Evolutionary conservation across 2,888 invertebrate species (phyloP).

Genomic region (Emmelina monodactyla): DNA sequence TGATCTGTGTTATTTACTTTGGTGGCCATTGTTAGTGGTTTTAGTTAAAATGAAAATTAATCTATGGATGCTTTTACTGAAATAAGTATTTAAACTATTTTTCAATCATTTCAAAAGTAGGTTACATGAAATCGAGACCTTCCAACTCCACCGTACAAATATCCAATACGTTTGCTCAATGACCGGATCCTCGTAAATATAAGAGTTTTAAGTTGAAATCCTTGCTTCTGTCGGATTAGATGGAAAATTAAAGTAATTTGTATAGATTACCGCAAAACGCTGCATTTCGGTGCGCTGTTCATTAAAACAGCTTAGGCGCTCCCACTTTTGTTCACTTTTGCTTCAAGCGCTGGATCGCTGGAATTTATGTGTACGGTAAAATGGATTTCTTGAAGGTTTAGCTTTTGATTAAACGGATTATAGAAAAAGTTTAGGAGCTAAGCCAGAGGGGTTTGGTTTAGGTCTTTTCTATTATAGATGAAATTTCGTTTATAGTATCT

Average conservation of each 20-base stretch:
- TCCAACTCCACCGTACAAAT: background rate
- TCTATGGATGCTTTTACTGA: background rate
- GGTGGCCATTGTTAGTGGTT: background rate
- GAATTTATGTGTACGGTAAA: too few species aligned
- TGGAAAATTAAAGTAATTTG: constrained; percentile 28
- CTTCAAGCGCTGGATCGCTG: background rate
- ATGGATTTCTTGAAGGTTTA: too few species aligned
- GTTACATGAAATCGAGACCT: background rate
- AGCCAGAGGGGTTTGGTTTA: too few species aligned
- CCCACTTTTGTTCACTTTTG: constrained; percentile 6
- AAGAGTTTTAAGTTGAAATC: constrained; percentile 13
- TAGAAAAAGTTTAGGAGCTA: too few species aligned
- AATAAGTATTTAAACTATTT: background rate
- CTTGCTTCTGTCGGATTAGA: constrained; percentile 7
- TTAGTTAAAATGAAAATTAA: background rate
- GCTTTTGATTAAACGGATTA: too few species aligned
- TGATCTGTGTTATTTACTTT: constrained; percentile 14
- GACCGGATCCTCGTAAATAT: background rate
- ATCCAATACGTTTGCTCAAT: background rate
- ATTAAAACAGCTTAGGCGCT: constrained; percentile 9
- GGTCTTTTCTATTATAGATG: too few species aligned
- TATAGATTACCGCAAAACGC: constrained; percentile 27
- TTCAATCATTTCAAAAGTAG: background rate
- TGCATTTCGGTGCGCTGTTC: constrained; percentile 2
- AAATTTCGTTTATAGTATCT: too few species aligned